phyloP scores from a whole-genome alignment of 2,888 invertebrate genomes.

The Polymixis lichenea region DNA sequence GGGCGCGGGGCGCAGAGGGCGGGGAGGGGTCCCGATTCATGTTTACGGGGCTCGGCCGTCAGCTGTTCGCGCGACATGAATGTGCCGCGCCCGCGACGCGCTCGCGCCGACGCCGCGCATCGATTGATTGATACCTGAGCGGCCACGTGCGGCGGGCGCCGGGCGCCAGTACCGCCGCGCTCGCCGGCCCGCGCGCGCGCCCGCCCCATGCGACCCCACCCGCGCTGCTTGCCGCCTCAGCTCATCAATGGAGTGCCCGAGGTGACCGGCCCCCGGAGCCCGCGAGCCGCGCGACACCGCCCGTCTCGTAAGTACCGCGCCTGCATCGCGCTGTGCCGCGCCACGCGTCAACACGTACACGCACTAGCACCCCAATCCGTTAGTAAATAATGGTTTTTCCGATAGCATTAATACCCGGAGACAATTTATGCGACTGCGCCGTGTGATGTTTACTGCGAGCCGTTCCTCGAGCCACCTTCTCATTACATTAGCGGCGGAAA shows the following conservation, averaged over 20 bases:
- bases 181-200: constrained; percentile 83
- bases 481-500: constrained; percentile 79
- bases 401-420: constrained; percentile 76
- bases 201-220: constrained; percentile 74
- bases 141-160: constrained; percentile 77
- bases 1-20: constrained; percentile 38
- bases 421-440: constrained; percentile 82
- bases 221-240: constrained; percentile 72
- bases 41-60: constrained; percentile 88
- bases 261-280: constrained; percentile 81
- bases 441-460: constrained; percentile 81
- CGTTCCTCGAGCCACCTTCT: constrained; percentile 70
- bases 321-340: constrained; percentile 55
- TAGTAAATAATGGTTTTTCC: constrained; percentile 80
- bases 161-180: constrained; percentile 82
- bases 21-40: constrained; percentile 83
- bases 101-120: constrained; percentile 77
- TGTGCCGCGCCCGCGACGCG: constrained; percentile 86
- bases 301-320: constrained; percentile 72
- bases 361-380: constrained; percentile 70
- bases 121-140: constrained; percentile 88
- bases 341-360: constrained; percentile 70
- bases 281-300: constrained; percentile 66
- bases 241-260: constrained; percentile 85
- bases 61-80: constrained; percentile 89